These are phyloP conservation scores for Tyria jacobaeae DNA, from an alignment of 2,888 invertebrate genomes.

Conservation along the genomic window DNA sequence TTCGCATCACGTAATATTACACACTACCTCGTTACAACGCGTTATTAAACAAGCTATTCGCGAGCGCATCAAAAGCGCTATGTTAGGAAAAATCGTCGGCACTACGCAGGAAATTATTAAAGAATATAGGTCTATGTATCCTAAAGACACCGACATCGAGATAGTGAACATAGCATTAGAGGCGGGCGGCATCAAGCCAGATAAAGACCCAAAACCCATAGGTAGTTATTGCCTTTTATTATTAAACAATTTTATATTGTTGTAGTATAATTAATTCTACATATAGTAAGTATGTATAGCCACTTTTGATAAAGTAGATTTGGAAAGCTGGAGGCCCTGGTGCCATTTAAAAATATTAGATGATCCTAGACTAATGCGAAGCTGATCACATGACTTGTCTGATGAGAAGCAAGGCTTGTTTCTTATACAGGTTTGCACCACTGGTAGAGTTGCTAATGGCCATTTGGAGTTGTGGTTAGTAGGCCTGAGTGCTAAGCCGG, in stretches of 20 bases:
- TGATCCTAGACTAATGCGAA: no score
- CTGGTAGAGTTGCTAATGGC: no score
- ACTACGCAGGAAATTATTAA: slow-evolving; percentile 50
- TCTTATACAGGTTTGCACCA: no score
- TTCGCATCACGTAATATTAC: slow-evolving; percentile 33
- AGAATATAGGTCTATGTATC: slow-evolving; percentile 63
- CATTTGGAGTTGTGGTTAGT: no score
- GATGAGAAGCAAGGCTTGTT: no score
- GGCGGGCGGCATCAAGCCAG: slow-evolving; percentile 32
- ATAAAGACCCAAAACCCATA: slow-evolving; percentile 27
- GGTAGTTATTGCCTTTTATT: slow-evolving; percentile 56
- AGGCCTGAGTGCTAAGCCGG: no score
- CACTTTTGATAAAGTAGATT: no score
- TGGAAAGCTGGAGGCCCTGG: no score
- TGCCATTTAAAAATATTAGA: no score
- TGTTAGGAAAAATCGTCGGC: slow-evolving; percentile 66
- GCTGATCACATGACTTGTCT: no score
- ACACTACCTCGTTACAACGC: slow-evolving; percentile 43
- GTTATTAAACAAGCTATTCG: slow-evolving; percentile 69
- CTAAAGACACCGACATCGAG: slow-evolving; percentile 61
- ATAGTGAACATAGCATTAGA: slow-evolving; percentile 58
- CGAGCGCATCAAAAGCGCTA: slow-evolving; percentile 64
- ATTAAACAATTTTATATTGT: slow-evolving; percentile 2
- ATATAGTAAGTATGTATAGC: no score
- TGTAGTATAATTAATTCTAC: no score